phyloP scores from a whole-genome alignment of 2,888 invertebrate species.

The Asteroscopus sphinx region DNA sequence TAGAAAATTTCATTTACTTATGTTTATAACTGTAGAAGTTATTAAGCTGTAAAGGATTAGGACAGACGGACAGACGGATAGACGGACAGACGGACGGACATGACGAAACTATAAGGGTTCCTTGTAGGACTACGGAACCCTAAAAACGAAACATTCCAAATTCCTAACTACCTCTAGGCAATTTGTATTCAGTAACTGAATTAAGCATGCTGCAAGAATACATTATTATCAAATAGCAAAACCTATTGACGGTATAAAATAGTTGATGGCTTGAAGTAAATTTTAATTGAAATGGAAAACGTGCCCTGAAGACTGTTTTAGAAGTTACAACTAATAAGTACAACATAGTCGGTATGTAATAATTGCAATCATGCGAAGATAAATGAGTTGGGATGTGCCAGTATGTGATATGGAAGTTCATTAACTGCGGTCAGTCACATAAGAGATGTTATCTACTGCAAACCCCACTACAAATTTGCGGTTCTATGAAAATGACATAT shows the following conservation, averaged over 20 bases:
- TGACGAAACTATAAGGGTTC: too few relatives aligned
- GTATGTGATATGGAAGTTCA: slow-evolving; percentile 59
- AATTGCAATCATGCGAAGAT: slow-evolving; percentile 68
- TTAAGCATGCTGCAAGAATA: slow-evolving; percentile 18
- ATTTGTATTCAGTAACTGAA: slow-evolving; percentile 16
- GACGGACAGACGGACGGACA: too few relatives aligned
- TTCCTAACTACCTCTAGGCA: slow-evolving; percentile 2
- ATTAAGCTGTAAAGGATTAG: too few relatives aligned
- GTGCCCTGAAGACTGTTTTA: slow-evolving; percentile 56
- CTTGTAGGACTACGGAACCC: too few relatives aligned
- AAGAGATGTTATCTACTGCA: slow-evolving; percentile 32
- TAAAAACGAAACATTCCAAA: slow-evolving; percentile 1
- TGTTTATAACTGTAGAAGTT: too few relatives aligned
- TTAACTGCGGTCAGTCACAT: slow-evolving; percentile 60
- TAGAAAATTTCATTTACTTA: too few relatives aligned
- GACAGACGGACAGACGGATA: too few relatives aligned
- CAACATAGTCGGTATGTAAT: slow-evolving; percentile 62
- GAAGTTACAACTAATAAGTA: slow-evolving; percentile 47
- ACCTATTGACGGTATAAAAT: slow-evolving; percentile 17
- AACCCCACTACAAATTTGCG: slow-evolving; percentile 29
- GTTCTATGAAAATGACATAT: slow-evolving; percentile 2
- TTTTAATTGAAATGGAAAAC: slow-evolving; percentile 66
- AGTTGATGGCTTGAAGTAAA: slow-evolving; percentile 43
- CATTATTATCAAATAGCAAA: slow-evolving; percentile 22
- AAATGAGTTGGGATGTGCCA: slow-evolving; percentile 60